Conservation (phyloP, 2,113 vertebrate genomes). For the Gallinago media region DNA sequence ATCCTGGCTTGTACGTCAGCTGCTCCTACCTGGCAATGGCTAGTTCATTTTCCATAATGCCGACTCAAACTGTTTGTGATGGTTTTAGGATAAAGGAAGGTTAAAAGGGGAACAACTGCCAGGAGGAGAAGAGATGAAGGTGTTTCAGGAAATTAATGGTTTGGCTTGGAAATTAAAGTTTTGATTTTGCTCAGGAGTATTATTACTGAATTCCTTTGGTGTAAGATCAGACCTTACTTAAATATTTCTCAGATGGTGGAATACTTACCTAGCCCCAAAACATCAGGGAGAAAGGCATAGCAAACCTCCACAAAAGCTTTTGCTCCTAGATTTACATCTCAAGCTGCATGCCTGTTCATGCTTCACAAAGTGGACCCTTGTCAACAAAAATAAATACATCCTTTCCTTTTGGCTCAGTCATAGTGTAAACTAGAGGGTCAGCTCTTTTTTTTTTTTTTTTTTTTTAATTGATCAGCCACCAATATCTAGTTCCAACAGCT, state of each 20-base stretch:
- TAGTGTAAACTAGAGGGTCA: neutral
- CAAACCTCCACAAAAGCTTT: neutral
- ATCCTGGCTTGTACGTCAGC: neutral
- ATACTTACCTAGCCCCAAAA: neutral
- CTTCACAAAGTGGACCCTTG: neutral
- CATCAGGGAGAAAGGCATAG: neutral
- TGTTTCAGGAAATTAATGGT: slow-evolving; percentile 25
- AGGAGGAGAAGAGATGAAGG: neutral
- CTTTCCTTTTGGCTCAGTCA: neutral
- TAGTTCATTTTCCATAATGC: neutral
- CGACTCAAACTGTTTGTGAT: neutral
- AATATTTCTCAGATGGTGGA: neutral
- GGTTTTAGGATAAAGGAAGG: neutral
- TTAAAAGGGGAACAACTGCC: neutral
- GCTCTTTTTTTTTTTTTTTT: neutral
- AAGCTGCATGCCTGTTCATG: neutral
- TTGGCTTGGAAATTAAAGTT: slow-evolving; percentile 32
- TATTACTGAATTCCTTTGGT: slow-evolving; percentile 34
- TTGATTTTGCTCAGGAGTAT: slow-evolving; percentile 35
- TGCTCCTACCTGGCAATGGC: neutral
- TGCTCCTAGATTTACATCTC: neutral
- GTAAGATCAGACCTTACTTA: slow-evolving; percentile 3
- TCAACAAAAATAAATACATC: neutral
- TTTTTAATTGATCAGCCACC: neutral
- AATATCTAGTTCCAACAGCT: neutral